Conservation (phyloP, 2,797 vertebrate species). For the Selene dorsalis region DNA sequence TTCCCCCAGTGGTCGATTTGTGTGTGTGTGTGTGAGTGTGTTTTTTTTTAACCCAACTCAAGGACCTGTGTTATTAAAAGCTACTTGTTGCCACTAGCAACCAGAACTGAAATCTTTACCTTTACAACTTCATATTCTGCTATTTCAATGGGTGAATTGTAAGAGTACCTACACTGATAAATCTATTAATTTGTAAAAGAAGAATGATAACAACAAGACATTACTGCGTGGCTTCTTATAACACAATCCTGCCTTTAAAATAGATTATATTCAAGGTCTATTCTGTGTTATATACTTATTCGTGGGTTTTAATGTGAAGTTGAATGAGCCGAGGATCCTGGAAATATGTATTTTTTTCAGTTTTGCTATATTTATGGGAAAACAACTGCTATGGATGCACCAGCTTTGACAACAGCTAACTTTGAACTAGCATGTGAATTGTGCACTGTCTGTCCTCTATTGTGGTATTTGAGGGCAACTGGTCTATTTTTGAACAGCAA, state of each 20-base stretch:
- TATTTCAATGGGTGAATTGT: not conserved
- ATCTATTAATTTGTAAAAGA: not conserved
- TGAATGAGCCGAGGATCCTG: not conserved
- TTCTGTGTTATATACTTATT: constrained; percentile 3
- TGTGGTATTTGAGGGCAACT: constrained; percentile 64
- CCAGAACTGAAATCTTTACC: not conserved
- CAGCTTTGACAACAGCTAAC: constrained; percentile 13
- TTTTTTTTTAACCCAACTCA: not conserved
- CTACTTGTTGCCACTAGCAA: not conserved
- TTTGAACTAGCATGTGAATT: constrained; percentile 54
- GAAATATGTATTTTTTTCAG: not conserved
- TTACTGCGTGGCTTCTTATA: not conserved
- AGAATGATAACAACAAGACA: not conserved
- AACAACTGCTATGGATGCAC: constrained; percentile 27
- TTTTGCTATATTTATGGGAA: constrained; percentile 7
- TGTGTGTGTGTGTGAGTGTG: not conserved
- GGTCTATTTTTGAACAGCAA: constrained; percentile 74
- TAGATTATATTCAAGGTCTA: not conserved
- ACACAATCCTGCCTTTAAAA: not conserved
- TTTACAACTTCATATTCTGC: not conserved
- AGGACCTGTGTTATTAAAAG: not conserved
- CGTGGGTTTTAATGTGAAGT: not conserved
- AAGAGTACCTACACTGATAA: not conserved
- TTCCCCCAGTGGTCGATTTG: not conserved
- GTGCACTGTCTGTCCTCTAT: constrained; percentile 55